phyloP scores from a whole-genome alignment of 1,140 invertebrate species.

The Caenorhabditis briggsae region DNA sequence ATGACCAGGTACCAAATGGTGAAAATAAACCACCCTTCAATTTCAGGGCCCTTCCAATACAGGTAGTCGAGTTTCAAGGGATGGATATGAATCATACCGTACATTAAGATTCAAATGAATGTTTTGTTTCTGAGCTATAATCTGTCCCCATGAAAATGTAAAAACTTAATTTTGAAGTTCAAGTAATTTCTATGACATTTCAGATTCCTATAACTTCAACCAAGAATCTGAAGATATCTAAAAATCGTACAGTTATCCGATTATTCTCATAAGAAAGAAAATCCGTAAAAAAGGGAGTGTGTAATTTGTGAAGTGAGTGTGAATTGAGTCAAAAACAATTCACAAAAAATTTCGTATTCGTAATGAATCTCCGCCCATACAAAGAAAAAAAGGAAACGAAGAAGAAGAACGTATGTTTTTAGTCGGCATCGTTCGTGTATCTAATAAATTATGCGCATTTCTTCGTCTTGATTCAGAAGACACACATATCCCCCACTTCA shows the following conservation, averaged over 20 bases:
- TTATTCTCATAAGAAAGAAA: constrained; percentile 9
- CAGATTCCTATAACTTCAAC: too few species aligned
- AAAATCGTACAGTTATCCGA: constrained; percentile 19
- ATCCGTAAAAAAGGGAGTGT: neutral
- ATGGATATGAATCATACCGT: too few species aligned
- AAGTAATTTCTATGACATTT: too few species aligned
- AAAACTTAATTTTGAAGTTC: too few species aligned
- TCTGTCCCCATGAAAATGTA: too few species aligned
- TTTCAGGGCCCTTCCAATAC: too few species aligned
- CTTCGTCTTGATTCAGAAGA: neutral
- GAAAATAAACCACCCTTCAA: too few species aligned
- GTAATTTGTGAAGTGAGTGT: neutral
- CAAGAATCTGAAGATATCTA: neutral
- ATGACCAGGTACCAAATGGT: too few species aligned
- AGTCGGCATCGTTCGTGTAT: neutral
- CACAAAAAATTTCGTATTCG: neutral
- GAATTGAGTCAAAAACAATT: constrained; percentile 45
- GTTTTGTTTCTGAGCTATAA: too few species aligned
- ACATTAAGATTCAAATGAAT: too few species aligned
- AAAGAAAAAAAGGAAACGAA: neutral
- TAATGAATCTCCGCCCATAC: constrained; percentile 7
- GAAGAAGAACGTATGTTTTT: constrained; percentile 19
- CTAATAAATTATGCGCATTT: constrained; percentile 50
- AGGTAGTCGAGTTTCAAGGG: too few species aligned
- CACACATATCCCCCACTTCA: neutral